These are phyloP conservation scores for Ypsolopha sequella DNA, from an alignment of 2,888 invertebrate genomes.

Conservation along the genomic window DNA sequence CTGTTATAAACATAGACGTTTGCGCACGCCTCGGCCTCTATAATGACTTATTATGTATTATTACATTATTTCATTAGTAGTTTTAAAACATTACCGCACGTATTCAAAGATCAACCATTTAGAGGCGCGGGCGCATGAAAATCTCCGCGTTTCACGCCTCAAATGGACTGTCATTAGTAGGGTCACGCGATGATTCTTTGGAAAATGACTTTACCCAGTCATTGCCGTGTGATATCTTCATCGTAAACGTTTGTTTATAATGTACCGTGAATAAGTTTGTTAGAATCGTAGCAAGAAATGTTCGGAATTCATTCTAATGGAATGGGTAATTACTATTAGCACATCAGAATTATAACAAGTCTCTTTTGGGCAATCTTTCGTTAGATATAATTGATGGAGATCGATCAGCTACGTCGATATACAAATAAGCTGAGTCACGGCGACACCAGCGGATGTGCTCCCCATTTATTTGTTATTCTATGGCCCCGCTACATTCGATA, in stretches of 20 bases:
- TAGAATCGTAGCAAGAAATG: background rate
- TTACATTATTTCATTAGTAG: conserved; percentile 6
- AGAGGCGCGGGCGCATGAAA: background rate
- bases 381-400: too few species aligned
- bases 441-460: conserved; percentile 27
- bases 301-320: background rate
- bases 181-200: background rate
- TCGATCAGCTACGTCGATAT: too few species aligned
- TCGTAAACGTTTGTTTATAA: background rate
- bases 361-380: too few species aligned
- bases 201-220: background rate
- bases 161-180: background rate
- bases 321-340: conserved; percentile 10
- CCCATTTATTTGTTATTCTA: background rate
- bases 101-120: background rate
- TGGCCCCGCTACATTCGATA: conserved; percentile 28
- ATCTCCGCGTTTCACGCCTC: background rate
- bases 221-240: background rate
- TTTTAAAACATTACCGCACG: background rate
- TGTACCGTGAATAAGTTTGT: background rate
- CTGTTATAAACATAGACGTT: conserved; percentile 5
- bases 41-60: conserved; percentile 8
- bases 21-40: conserved; percentile 1
- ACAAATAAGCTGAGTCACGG: too few species aligned
- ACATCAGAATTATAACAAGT: background rate